Base-by-base conservation (phyloP, 2,888 invertebrate genomes). In the Polia nebulosa region DNA sequence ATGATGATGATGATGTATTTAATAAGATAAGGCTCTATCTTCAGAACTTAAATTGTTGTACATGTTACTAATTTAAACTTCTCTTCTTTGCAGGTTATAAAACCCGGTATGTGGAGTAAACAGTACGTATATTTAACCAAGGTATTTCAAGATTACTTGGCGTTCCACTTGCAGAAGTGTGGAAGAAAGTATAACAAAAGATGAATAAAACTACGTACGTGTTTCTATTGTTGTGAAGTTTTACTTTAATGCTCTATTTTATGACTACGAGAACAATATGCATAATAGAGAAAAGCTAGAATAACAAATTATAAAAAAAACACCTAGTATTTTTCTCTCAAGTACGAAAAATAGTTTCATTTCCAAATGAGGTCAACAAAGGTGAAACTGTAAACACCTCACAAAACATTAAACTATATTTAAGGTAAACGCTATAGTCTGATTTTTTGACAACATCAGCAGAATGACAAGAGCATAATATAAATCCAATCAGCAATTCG, bases 11-110 rank as follows among this genome's bases (percentile, higher is more conserved):
- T n/a, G n/a, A n/a, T n/a, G n/a, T n/a, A n/a, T n/a, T n/a, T 44
- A 62, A 13, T 44, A 20, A n/a, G 1, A 34, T 36, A 20, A 22
- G 17, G 8, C 0, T 34, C 25, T 25, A 20, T 56, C 15, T 47
- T 3, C 9, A 15, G 13, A 55, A 36, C 52, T 27, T 22, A 41
- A 41, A 57, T 15, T 25, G 41, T 47, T 3, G 45, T 25, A 41
- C n/a, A 7, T 29, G 9, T 36, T 34, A 72, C 59, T 65, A 61
- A 76, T 71, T 36, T 41, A 5, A 62, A 57, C 36, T 56, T 58
- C 63, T 57, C 32, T 69, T 62, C 41, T 47, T 80, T 79, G 4
- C 82, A 81, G 80, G 49, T 70, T 58, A 53, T 41, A 60, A 65
- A 61, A 45, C 47, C 34, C 52, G 76, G 72, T 72, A 58, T 44